Evolutionary conservation across 2,113 vertebrate species (phyloP), one percentile per base, ranked within the genome.

Genomic region (Stercorarius parasiticus): DNA sequence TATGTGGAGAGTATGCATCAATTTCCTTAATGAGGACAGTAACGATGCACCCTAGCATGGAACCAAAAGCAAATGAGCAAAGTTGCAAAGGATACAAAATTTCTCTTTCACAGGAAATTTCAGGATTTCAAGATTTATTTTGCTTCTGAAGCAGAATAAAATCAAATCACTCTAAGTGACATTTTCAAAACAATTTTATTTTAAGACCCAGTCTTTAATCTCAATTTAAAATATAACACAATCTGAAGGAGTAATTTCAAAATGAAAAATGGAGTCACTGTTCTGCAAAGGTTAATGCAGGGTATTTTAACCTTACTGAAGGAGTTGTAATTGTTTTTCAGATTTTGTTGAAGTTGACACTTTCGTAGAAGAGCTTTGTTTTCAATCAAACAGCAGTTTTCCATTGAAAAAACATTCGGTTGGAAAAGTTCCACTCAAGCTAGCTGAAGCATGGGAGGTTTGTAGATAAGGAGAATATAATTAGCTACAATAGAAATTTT

Each of bases 391-490:
- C 40, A 80, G 73, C 89, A 80, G 70, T 87, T 95, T 97, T 96
- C 61, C 55, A 20, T 47, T 85, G 73, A 89, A 96, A 97, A 96
- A 53, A 82, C 70, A 61, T 87, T 79, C 0, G 0, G 30, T 56
- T 94, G 94, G 81, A 89, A 93, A 94, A 90, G 73, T 94, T 97
- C 89, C 91, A 85, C 86, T 96, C 83, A 32, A 70, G 61, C 73
- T 82, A 76, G 84, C 83, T 91, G 96, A 79, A 74, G 65, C 91
- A 87, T 65, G 73, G 89, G 52, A 82, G 73, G 86, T 91, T 85
- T 85, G 78, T 72, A 97, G 93, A 95, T 93, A 95, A 96, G 83
- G 69, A 81, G 66, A 95, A 91, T 85, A 93, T 69, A 97, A 97
- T 93, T 91, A 94, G 61, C 66, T 91, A 23, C 77, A 38, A 58